Evolutionary conservation across 2,888 invertebrate species (phyloP), one percentile per base, ranked within the genome.

Genomic region (Campoplex nolae): DNA sequence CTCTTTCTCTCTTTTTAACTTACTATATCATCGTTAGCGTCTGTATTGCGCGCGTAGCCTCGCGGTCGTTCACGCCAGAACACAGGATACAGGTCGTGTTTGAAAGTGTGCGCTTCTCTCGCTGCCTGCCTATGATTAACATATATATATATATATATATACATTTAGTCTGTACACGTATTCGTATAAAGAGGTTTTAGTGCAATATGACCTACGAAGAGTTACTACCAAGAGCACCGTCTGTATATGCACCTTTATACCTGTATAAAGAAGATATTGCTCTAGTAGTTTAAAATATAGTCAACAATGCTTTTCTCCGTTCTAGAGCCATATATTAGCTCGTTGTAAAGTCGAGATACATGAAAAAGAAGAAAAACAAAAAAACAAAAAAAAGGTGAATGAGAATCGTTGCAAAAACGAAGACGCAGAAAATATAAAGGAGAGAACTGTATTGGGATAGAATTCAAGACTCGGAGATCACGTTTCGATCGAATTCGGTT

Each of bases 1-100:
- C 16, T 48, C 56, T 56, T 74, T 84, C 68, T 74, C 65, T 70
- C 73, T 42, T 51, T 54, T 51, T 32, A 6, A 58, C 73, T 78
- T 75, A 51, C 71, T 71, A 45, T 84, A 84, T 74, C 84, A 74
- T 77, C 81, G 76, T 78, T 82, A 78, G 65, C 73, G 80, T 73
- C 9, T 45, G 67, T 78, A 73, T 82, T 67, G 65, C 65, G 56
- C 65, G 67, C 45, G 45, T 85, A 81, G 51, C 65, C 77, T 71
- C 81, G 85, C 81, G 85, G 86, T 86, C 83, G 79, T 86, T 86
- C 83, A 86, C 86, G 83, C 79, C 86, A 54, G 71, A 56, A 32
- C 58, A 58, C 81, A 71, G 78, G 83, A 86, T 76, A 83, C 86
- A 79, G 79, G 65, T 83, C 83, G 75, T 28, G 42, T 67, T 68